A percentile compares a stretch with the other conserved stretches of the same genome.
Evolutionary conservation across 2,888 invertebrate species (phyloP).

Genomic region (Hoplodrina ambigua): DNA sequence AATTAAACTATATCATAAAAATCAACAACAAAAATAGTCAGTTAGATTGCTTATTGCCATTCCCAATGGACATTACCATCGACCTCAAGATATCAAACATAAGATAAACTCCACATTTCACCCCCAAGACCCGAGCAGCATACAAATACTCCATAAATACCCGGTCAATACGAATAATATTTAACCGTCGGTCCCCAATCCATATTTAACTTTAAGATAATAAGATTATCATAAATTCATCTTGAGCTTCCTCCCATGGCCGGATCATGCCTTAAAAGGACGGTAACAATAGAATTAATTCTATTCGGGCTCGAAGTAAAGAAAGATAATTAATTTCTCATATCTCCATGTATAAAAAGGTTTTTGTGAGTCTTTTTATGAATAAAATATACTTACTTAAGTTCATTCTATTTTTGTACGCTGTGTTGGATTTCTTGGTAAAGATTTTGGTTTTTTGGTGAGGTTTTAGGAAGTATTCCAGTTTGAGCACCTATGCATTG

Average conservation of each 20-base stretch:
- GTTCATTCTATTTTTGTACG: slow-evolving; percentile 15
- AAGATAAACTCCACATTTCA: slow-evolving; percentile 38
- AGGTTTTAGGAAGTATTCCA: no score
- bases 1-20: no score
- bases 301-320: slow-evolving; percentile 48
- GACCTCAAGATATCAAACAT: slow-evolving; percentile 41
- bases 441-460: slow-evolving; percentile 3
- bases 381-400: slow-evolving; percentile 41
- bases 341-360: slow-evolving; percentile 57
- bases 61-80: slow-evolving; percentile 18
- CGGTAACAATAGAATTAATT: slow-evolving; percentile 65
- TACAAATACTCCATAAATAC: slow-evolving; percentile 45
- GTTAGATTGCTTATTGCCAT: background rate
- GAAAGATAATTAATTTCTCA: slow-evolving; percentile 67
- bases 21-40: no score
- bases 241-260: slow-evolving; percentile 40
- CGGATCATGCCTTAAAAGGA: slow-evolving; percentile 57
- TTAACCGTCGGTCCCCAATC: slow-evolving; percentile 61
- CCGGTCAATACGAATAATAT: slow-evolving; percentile 54
- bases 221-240: slow-evolving; percentile 66
- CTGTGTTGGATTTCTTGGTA: background rate
- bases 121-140: slow-evolving; percentile 25
- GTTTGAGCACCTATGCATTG: no score
- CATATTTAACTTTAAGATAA: slow-evolving; percentile 65
- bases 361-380: slow-evolving; percentile 50